Evolutionary conservation across 1,140 invertebrate genomes (phyloP).

Genomic region (Drosophila pachea): DNA sequence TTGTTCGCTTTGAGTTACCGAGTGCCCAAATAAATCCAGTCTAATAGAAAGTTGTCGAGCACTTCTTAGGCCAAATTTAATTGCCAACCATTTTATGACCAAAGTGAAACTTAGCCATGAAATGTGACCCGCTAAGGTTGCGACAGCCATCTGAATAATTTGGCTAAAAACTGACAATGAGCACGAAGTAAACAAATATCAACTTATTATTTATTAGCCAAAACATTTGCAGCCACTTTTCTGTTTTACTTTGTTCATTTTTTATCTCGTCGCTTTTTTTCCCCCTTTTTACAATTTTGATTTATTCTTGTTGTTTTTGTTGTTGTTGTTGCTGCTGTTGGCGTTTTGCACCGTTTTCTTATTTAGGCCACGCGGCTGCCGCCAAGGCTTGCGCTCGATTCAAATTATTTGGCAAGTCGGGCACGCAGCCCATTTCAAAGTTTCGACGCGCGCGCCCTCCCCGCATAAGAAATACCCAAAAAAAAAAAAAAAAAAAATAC

Average conservation of each 20-base stretch:
- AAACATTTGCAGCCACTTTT: constrained; percentile 13
- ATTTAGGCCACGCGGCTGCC: constrained; percentile 64
- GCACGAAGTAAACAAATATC: constrained; percentile 3
- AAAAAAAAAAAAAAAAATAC: background rate
- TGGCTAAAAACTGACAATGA: constrained; percentile 10
- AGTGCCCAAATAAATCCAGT: constrained; percentile 17
- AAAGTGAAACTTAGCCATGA: constrained; percentile 50
- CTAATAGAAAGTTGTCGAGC: constrained; percentile 54
- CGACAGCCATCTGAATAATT: constrained; percentile 38
- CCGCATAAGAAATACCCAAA: constrained; percentile 30
- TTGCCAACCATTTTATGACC: constrained; percentile 49
- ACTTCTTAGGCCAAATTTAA: constrained; percentile 41
- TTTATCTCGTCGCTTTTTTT: constrained; percentile 17
- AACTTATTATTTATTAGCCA: constrained; percentile 39
- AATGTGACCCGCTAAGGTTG: constrained; percentile 11
- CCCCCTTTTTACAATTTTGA: background rate
- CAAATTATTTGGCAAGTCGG: constrained; percentile 67
- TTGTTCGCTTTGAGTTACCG: too few relatives aligned
- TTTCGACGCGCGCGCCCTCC: constrained; percentile 22
- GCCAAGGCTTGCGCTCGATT: constrained; percentile 63
- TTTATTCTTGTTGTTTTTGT: background rate
- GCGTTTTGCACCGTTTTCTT: constrained; percentile 46
- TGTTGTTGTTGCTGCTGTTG: constrained; percentile 28
- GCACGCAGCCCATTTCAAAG: constrained; percentile 70
- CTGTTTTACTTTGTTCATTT: background rate